Evolutionary conservation across 2,113 vertebrate species (phyloP).

Genomic region (Silurus meridionalis): DNA sequence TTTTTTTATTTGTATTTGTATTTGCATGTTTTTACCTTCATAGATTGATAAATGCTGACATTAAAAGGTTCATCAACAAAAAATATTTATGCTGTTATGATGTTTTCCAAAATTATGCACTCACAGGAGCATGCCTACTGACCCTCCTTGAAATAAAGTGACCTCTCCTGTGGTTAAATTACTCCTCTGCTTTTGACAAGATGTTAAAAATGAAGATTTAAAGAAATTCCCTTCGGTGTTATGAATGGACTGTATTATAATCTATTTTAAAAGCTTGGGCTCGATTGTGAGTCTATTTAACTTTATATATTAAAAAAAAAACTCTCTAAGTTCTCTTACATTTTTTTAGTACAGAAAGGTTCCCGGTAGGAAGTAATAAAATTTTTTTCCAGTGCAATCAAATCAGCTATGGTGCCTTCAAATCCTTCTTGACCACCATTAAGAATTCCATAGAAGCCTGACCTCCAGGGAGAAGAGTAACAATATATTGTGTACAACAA

Average conservation of each 20-base stretch:
- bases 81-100: too few species aligned
- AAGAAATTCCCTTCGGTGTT: not conserved
- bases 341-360: not conserved
- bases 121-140: not conserved
- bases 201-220: not conserved
- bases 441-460: conserved; percentile 18
- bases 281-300: not conserved
- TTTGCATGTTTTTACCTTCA: too few species aligned
- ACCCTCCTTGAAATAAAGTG: not conserved
- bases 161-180: not conserved
- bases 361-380: conserved; percentile 15
- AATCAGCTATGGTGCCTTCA: conserved; percentile 1
- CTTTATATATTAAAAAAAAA: not conserved
- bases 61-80: not conserved
- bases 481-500: conserved; percentile 43
- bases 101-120: not conserved
- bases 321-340: not conserved
- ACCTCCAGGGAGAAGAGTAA: conserved; percentile 28
- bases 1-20: not conserved
- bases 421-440: conserved; percentile 2
- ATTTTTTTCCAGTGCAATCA: conserved; percentile 6
- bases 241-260: not conserved
- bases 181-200: not conserved
- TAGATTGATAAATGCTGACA: not conserved
- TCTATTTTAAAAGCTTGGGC: not conserved